A percentile compares a stretch with the other conserved stretches of the same genome.
phyloP scores from a whole-genome alignment of 2,113 vertebrate species.

The Capricornis sumatraensis region DNA sequence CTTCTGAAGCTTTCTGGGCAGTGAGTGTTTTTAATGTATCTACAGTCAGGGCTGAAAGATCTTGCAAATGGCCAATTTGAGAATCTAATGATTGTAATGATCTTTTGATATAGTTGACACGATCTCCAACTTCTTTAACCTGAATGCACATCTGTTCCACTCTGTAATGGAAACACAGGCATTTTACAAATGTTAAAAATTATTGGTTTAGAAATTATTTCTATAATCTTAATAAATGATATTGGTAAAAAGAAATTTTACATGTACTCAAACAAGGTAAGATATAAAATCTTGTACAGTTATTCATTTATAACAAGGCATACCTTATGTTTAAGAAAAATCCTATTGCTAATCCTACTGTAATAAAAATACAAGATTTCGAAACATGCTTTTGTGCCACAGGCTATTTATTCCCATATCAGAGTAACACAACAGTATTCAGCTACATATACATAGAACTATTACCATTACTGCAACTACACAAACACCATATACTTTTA shows the following conservation, averaged over 20 bases:
- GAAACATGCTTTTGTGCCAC: neutral
- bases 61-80: slow-evolving; percentile 98
- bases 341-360: neutral
- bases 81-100: slow-evolving; percentile 97
- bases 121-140: slow-evolving; percentile 97
- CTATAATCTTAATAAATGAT: slow-evolving; percentile 6
- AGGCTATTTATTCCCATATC: neutral
- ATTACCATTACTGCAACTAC: neutral
- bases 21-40: slow-evolving; percentile 99
- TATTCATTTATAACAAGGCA: slow-evolving; percentile 17
- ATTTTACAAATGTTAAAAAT: slow-evolving; percentile 45
- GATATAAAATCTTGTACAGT: neutral
- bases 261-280: neutral
- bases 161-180: slow-evolving; percentile 76
- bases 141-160: slow-evolving; percentile 98
- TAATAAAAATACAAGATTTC: neutral
- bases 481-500: neutral
- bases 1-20: slow-evolving; percentile 96
- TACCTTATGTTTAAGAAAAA: neutral
- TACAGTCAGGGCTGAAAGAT: slow-evolving; percentile 96
- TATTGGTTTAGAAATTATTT: slow-evolving; percentile 24
- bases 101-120: slow-evolving; percentile 97
- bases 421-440: neutral
- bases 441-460: neutral
- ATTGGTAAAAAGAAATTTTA: neutral